phyloP scores from a whole-genome alignment of 1,140 invertebrate genomes.

The Drosophila albomicans region DNA sequence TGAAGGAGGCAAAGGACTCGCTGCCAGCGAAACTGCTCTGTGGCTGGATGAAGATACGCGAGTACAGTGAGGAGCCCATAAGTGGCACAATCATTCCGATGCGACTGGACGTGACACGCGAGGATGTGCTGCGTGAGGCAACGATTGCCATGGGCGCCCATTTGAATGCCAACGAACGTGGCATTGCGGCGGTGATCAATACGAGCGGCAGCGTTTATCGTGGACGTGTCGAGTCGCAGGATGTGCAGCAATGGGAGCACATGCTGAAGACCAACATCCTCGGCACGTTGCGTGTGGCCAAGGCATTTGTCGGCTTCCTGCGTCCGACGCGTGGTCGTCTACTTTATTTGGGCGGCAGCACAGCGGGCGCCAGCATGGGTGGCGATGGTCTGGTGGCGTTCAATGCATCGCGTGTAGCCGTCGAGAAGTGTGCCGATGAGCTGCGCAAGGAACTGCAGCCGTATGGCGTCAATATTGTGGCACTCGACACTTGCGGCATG shows the following conservation, averaged over 20 bases:
- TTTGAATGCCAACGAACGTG: slow-evolving; percentile 92
- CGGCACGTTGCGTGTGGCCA: slow-evolving; percentile 90
- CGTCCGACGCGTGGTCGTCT: slow-evolving; percentile 86
- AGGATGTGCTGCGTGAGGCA: slow-evolving; percentile 91
- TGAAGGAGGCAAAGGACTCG: slow-evolving; percentile 86
- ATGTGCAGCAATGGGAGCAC: slow-evolving; percentile 91
- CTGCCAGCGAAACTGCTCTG: slow-evolving; percentile 86
- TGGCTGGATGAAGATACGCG: slow-evolving; percentile 88
- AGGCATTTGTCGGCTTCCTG: slow-evolving; percentile 90
- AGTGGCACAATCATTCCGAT: slow-evolving; percentile 87
- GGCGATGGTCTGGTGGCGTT: slow-evolving; percentile 88
- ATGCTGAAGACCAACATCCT: slow-evolving; percentile 91
- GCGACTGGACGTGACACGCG: slow-evolving; percentile 91
- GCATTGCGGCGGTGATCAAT: slow-evolving; percentile 93
- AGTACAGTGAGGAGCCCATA: slow-evolving; percentile 85
- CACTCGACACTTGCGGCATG: slow-evolving; percentile 90
- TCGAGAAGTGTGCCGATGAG: slow-evolving; percentile 90
- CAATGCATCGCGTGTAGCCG: slow-evolving; percentile 89
- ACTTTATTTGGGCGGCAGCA: slow-evolving; percentile 86
- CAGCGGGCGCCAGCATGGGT: slow-evolving; percentile 58
- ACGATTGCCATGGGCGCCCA: slow-evolving; percentile 91
- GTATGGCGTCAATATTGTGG: slow-evolving; percentile 90
- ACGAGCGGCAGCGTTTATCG: slow-evolving; percentile 90
- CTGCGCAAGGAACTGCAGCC: slow-evolving; percentile 89
- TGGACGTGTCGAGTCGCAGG: slow-evolving; percentile 89